Evolutionary conservation across 2,113 vertebrate species (phyloP), one percentile per base, ranked within the genome.

Genomic region (Ranitomeya variabilis): DNA sequence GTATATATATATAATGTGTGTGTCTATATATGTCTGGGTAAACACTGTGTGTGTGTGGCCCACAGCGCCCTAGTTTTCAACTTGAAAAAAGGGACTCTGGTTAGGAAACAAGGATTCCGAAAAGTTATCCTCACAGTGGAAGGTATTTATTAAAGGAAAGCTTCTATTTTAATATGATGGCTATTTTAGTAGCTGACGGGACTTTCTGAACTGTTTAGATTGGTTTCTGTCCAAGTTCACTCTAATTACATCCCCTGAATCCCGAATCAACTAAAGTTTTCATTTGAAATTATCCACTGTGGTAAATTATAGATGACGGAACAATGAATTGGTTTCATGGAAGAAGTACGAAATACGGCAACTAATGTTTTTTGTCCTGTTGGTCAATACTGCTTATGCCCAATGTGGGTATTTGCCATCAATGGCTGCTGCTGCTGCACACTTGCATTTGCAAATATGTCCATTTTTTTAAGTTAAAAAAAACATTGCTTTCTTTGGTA

Each of bases 301-400:
- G 73, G 73, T 76, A 51, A 76, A 76, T 76, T 51, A 51, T 76
- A 76, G 73, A 76, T 76, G 73, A 52, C 73, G 45, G 45, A 51
- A 74, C 19, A 31, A 45, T 37, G 71, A 74, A 52, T 11, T 52
- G 73, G 73, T 76, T 76, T 76, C 37, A 52, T 76, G 73, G 73
- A 76, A 76, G 8, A 76, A 76, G 73, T 21, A 45, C 73, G 45
- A 76, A 76, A 52, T 52, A 7, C 10, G 45, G 37, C 73, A 76
- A 76, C 73, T 76, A 51, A 74, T 74, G 73, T 76, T 76, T 71
- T 76, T 52, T 8, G 3, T 21, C 37, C 45, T 52, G 37, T 52
- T 52, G 73, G 73, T 76, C 73, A 76, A 21, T 74, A 52, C 6
- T 37, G 73, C 6, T 37, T 21, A 21, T 21, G 37, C 15, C 45